Base-by-base conservation (phyloP, 1,140 invertebrate species). In the Polypedilum pembai region DNA sequence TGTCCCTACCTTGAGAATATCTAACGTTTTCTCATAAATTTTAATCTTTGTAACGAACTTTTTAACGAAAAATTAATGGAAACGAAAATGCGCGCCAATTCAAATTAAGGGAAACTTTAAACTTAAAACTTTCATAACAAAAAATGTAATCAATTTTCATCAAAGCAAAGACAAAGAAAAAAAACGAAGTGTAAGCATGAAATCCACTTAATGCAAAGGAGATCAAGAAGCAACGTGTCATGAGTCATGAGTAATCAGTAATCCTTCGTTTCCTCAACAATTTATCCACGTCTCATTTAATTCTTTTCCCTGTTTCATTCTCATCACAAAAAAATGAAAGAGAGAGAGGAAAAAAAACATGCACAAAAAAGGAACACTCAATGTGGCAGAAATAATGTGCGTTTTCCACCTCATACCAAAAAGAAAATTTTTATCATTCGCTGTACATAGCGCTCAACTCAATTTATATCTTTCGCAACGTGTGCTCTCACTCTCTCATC, bases 381-480 rank as follows among this genome's bases (percentile, higher is more conserved):
- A 69, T 69, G 17, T 69, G 65, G 8, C 65, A 20, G 65, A 69
- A 69, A 69, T 69, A 69, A 69, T 69, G 18, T 69, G 17, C 17
- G 17, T 66, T 66, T 45, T 45, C 41, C 41, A 45, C 41, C 8
- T 45, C 41, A 45, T 45, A 45, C 15, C 8, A 45, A 8, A 45
- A 8, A 45, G 8, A 45, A 45, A 45, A 45, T 4, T 12, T 66
- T 66, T 66, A 33, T 33, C 24, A 33, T 33, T 33, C 24, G 24
- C 5, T 33, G 24, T 33, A 33, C 20, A 3, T 69, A 4, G 8
- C 20, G 8, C 65, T n/a, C 8, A n/a, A 21, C 65, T 69, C 17
- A 69, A 69, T 69, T 69, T 69, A 69, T 21, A 69, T 69, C 15
- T 8, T 18, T 69, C 10, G 45, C 10, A 15, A 17, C 45, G 45